phyloP scores from a whole-genome alignment of 2,797 vertebrate species.

The Enteromius afrohamiltoni region DNA sequence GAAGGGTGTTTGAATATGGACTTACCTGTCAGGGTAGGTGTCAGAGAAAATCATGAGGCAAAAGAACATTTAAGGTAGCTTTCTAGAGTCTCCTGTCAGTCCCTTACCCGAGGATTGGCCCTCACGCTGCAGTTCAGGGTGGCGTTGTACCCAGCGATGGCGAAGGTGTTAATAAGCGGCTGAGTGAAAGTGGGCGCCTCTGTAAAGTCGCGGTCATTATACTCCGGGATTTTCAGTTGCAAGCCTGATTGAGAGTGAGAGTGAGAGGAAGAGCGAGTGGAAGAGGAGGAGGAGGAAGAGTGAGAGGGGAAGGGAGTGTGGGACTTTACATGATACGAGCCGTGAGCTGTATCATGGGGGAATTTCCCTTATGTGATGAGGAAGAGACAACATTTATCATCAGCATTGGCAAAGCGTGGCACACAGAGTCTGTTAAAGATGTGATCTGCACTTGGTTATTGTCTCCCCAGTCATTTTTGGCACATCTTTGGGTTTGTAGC shows the following conservation, averaged over 20 bases:
- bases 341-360: conserved; percentile 77
- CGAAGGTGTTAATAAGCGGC: conserved; percentile 90
- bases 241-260: conserved; percentile 76
- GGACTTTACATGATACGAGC: conserved; percentile 76
- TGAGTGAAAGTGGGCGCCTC: conserved; percentile 93
- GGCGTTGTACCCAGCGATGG: conserved; percentile 92
- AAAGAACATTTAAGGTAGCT: neutral
- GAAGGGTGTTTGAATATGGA: neutral
- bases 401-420: conserved; percentile 23
- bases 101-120: conserved; percentile 92
- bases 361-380: conserved; percentile 75
- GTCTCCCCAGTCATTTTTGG: neutral
- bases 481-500: neutral
- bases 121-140: conserved; percentile 96
- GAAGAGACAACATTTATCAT: conserved; percentile 73
- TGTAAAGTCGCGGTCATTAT: conserved; percentile 87
- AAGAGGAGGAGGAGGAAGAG: conserved; percentile 66
- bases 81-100: neutral
- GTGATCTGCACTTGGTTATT: conserved; percentile 22
- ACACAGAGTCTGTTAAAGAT: conserved; percentile 36
- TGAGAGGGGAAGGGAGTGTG: conserved; percentile 75
- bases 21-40: neutral
- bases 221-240: conserved; percentile 89
- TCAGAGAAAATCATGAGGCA: neutral
- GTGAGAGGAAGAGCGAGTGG: conserved; percentile 46